A percentile compares a stretch with the other conserved stretches of the same genome.
phyloP scores from a whole-genome alignment of 2,113 vertebrate genomes.

The Meriones unguiculatus region DNA sequence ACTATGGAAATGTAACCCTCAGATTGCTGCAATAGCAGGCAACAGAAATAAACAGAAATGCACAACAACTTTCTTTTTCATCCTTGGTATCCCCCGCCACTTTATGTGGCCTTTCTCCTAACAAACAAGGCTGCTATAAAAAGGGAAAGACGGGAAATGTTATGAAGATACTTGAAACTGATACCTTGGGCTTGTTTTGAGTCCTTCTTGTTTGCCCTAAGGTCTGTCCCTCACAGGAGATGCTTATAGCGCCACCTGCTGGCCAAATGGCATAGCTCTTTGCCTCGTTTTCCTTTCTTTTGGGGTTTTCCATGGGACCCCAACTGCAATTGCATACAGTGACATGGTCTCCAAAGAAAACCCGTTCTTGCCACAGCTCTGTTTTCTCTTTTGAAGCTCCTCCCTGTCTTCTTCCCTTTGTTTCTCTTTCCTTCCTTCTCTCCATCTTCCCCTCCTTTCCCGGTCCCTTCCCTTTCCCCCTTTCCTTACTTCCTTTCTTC shows the following conservation, averaged over 20 bases:
- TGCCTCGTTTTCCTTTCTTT: not conserved
- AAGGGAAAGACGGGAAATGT: not conserved
- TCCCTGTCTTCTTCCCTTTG: not conserved
- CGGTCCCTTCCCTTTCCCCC: too few species aligned
- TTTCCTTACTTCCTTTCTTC: not conserved
- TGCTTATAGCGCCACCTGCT: conserved; percentile 32
- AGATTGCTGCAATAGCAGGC: not conserved
- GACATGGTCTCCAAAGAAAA: not conserved
- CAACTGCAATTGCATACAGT: not conserved
- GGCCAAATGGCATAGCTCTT: not conserved
- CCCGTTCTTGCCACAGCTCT: not conserved
- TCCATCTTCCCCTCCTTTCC: not conserved
- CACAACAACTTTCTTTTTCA: not conserved
- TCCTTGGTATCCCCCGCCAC: not conserved
- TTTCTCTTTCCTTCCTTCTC: not conserved
- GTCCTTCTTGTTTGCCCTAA: not conserved
- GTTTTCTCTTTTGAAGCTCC: not conserved
- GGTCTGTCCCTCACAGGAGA: not conserved
- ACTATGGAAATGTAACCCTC: not conserved
- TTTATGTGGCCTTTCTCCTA: not conserved
- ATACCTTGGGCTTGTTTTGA: not conserved
- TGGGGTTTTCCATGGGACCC: not conserved
- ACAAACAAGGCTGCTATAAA: not conserved
- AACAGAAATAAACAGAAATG: conserved; percentile 50
- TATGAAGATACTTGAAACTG: not conserved